These are phyloP conservation scores for Sipha flava DNA, from an alignment of 1,140 invertebrate species.

Conservation along the genomic window DNA sequence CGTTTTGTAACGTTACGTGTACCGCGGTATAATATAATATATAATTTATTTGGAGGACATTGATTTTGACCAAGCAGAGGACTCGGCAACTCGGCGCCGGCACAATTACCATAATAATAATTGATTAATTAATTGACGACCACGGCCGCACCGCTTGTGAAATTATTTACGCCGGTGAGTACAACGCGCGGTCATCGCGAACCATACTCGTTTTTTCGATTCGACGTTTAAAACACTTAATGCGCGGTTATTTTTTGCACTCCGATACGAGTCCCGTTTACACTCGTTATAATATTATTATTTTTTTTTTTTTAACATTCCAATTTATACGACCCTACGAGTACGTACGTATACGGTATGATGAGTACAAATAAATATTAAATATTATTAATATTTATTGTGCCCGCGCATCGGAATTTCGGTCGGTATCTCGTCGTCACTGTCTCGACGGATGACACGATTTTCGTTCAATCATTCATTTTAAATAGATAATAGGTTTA, in stretches of 20 bases:
- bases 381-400: too few species aligned
- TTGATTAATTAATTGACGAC: slow-evolving; percentile 24
- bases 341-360: too few species aligned
- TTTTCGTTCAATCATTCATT: too few species aligned
- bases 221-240: background rate
- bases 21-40: background rate
- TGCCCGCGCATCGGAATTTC: too few species aligned
- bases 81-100: background rate
- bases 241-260: too few species aligned
- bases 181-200: background rate
- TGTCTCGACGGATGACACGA: background rate
- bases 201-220: background rate
- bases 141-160: slow-evolving; percentile 5
- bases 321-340: too few species aligned
- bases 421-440: too few species aligned
- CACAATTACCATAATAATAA: slow-evolving; percentile 17
- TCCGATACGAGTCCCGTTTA: too few species aligned
- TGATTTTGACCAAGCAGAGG: slow-evolving; percentile 8
- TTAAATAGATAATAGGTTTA: too few species aligned
- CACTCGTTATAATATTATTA: background rate
- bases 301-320: too few species aligned
- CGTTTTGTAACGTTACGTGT: too few species aligned
- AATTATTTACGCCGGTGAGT: slow-evolving; percentile 7
- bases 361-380: too few species aligned
- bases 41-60: slow-evolving; percentile 4